phyloP scores from a whole-genome alignment of 2,888 invertebrate species.

The Nymphalis urticae region DNA sequence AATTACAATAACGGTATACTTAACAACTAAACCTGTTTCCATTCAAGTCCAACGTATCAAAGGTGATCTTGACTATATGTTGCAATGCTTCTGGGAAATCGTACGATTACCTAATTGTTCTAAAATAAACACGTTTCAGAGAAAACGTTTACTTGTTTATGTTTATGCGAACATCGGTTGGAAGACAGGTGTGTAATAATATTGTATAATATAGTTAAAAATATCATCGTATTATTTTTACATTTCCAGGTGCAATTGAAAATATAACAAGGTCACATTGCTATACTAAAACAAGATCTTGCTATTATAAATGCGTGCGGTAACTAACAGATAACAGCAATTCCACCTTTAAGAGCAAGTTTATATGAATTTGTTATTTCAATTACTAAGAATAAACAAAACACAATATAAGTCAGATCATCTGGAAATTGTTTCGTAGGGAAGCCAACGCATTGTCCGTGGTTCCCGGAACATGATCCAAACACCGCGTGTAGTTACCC shows the following conservation, averaged over 20 bases:
- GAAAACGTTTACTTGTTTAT: slow-evolving; percentile 20
- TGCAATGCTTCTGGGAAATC: slow-evolving; percentile 23
- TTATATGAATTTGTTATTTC: neutral
- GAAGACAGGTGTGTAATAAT: slow-evolving; percentile 20
- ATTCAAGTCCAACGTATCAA: slow-evolving; percentile 29
- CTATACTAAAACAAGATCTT: slow-evolving; percentile 1
- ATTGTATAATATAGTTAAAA: slow-evolving; percentile 14
- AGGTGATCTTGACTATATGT: slow-evolving; percentile 25
- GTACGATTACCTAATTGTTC: slow-evolving; percentile 25
- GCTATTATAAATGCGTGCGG: neutral
- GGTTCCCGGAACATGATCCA: slow-evolving; percentile 36
- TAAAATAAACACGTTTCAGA: slow-evolving; percentile 20
- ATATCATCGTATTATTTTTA: slow-evolving; percentile 1
- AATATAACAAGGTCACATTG: slow-evolving; percentile 1
- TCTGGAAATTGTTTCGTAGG: slow-evolving; percentile 31
- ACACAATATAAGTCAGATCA: slow-evolving; percentile 22
- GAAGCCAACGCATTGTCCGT: slow-evolving; percentile 26
- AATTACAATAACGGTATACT: slow-evolving; percentile 22
- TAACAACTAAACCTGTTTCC: slow-evolving; percentile 27
- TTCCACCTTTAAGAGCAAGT: slow-evolving; percentile 8
- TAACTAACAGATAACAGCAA: neutral
- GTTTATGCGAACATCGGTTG: slow-evolving; percentile 5
- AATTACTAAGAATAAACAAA: slow-evolving; percentile 1
- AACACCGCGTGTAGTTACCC: neutral
- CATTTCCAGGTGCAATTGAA: slow-evolving; percentile 18